Conservation (phyloP, 1,140 invertebrate species). For the Microplitis demolitor region DNA sequence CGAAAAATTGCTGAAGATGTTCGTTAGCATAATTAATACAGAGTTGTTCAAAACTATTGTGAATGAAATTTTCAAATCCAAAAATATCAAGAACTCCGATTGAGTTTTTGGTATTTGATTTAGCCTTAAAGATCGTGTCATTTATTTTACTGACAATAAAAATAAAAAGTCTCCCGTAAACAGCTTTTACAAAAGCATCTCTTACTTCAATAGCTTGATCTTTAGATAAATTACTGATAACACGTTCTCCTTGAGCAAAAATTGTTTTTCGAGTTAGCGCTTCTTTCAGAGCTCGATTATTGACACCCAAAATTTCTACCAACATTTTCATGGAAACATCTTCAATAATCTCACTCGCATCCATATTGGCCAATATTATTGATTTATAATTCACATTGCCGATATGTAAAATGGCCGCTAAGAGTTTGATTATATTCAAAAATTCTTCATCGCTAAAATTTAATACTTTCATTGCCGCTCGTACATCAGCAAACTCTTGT, state of each 20-base stretch:
- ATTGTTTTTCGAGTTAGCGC: constrained; percentile 87
- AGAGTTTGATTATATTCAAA: constrained; percentile 81
- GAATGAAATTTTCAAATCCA: constrained; percentile 94
- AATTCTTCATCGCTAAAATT: constrained; percentile 86
- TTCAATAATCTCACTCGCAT: constrained; percentile 80
- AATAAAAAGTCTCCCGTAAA: constrained; percentile 91
- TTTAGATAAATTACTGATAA: constrained; percentile 73
- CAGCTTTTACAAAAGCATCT: constrained; percentile 90
- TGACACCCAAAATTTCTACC: constrained; percentile 73
- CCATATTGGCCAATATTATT: constrained; percentile 74
- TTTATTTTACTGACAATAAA: constrained; percentile 93
- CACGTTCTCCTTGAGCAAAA: constrained; percentile 84
- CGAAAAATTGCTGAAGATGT: constrained; percentile 96
- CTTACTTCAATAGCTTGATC: constrained; percentile 79
- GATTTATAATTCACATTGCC: constrained; percentile 89
- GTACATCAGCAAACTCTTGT: constrained; percentile 83
- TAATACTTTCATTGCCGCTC: constrained; percentile 89
- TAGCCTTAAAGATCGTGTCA: constrained; percentile 77
- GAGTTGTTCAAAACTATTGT: constrained; percentile 94
- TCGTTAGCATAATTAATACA: constrained; percentile 99
- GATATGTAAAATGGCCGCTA: constrained; percentile 85
- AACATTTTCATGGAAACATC: constrained; percentile 68
- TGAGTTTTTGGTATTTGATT: constrained; percentile 65
- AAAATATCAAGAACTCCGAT: constrained; percentile 96
- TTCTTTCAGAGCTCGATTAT: constrained; percentile 71